A percentile compares a stretch with the other conserved stretches of the same genome.
Conservation (phyloP, 2,888 invertebrate species). For the Drepana falcataria region DNA sequence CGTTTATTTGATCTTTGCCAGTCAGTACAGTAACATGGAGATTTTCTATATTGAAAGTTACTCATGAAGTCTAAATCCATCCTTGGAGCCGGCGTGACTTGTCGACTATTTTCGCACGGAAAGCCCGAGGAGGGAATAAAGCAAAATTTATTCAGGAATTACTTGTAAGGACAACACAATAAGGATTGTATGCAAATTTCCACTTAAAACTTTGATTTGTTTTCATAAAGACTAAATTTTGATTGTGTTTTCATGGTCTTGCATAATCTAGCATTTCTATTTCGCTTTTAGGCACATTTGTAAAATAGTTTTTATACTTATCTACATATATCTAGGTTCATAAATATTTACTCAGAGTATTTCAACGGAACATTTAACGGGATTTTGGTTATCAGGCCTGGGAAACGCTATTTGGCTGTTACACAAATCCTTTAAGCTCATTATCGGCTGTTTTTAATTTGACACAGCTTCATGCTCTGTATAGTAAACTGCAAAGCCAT, state of each 20-base stretch:
- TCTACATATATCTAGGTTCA: no score
- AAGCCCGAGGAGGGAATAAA: conserved; percentile 6
- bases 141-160: conserved; percentile 1
- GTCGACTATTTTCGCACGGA: conserved; percentile 16
- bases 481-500: no score
- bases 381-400: no score
- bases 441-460: no score
- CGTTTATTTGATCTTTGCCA: conserved; percentile 10
- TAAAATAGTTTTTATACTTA: background rate
- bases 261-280: background rate
- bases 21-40: conserved; percentile 11
- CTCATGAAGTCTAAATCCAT: conserved; percentile 7
- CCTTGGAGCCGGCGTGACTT: conserved; percentile 9
- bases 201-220: background rate
- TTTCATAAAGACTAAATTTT: background rate
- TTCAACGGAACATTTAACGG: no score
- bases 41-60: conserved; percentile 12
- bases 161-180: background rate
- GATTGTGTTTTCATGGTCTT: background rate
- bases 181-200: background rate
- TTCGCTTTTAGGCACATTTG: background rate
- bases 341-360: no score
- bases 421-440: no score
- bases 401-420: no score
- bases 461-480: no score